phyloP scores from a whole-genome alignment of 2,113 vertebrate species.

The Myiozetetes cayanensis region DNA sequence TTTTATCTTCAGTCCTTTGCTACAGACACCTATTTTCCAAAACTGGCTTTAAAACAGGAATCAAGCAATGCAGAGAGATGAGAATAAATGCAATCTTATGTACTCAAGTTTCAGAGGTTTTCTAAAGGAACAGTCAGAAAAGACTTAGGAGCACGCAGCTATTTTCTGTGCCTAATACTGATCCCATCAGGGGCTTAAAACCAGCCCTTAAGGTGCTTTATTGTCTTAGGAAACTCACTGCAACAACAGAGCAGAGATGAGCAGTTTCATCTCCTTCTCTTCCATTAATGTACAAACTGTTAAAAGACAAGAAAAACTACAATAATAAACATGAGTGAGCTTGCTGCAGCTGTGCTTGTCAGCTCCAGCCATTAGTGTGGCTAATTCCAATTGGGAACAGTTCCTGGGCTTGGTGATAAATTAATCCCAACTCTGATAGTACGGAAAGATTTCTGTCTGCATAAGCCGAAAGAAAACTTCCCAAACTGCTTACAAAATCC shows the following conservation, averaged over 20 bases:
- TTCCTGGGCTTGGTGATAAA: conserved; percentile 56
- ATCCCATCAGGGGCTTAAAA: background rate
- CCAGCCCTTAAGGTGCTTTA: background rate
- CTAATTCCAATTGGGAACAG: conserved; percentile 63
- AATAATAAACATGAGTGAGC: conserved; percentile 25
- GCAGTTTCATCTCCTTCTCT: background rate
- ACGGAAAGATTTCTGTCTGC: conserved; percentile 17
- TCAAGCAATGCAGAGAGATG: background rate
- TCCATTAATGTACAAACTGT: background rate
- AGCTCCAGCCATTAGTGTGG: conserved; percentile 55
- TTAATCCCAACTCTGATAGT: conserved; percentile 51
- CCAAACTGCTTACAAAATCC: conserved; percentile 42
- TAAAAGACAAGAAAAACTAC: conserved; percentile 44
- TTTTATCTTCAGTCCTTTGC: background rate
- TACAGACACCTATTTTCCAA: background rate
- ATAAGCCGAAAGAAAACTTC: conserved; percentile 18
- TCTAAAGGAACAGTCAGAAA: background rate
- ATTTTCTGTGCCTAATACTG: background rate
- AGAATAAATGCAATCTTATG: background rate
- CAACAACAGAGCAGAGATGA: background rate
- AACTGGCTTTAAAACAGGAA: background rate
- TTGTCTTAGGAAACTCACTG: background rate
- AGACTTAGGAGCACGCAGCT: background rate
- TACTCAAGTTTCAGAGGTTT: background rate
- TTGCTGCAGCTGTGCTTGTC: conserved; percentile 61